Conservation (phyloP, 2,797 vertebrate species). For the Sebastes goodei region DNA sequence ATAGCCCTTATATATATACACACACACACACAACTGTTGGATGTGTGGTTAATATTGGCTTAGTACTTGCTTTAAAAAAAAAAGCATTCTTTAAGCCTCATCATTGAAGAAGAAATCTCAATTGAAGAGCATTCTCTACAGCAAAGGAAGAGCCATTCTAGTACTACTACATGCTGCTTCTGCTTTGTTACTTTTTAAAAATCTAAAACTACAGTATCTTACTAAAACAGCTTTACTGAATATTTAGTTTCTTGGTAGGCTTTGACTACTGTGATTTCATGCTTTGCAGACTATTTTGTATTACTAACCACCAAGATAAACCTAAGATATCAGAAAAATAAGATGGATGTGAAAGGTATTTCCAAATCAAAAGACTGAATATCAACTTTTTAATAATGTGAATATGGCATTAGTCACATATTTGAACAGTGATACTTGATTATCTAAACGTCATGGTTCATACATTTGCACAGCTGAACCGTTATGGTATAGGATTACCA, state of each 20-base stretch:
- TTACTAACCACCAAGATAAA: neutral
- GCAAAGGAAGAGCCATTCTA: conserved; percentile 10
- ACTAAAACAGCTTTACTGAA: neutral
- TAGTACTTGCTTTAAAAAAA: neutral
- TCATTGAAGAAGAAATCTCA: no score
- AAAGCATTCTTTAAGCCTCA: neutral
- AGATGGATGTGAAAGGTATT: no score
- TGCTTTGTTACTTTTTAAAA: neutral
- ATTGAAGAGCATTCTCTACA: neutral
- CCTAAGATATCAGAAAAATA: neutral
- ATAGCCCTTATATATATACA: no score
- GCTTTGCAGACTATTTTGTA: neutral
- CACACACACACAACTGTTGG: no score
- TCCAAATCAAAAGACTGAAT: no score
- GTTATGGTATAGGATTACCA: no score
- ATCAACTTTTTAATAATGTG: neutral
- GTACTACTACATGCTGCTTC: neutral
- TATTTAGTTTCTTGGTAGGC: neutral
- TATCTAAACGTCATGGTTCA: no score
- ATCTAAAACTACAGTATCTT: neutral
- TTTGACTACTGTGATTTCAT: neutral
- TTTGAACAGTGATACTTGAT: no score
- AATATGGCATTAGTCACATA: no score
- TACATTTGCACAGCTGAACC: no score
- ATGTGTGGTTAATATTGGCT: neutral